Conservation (phyloP, 2,888 invertebrate genomes). For the Zaprionus bogoriensis region DNA sequence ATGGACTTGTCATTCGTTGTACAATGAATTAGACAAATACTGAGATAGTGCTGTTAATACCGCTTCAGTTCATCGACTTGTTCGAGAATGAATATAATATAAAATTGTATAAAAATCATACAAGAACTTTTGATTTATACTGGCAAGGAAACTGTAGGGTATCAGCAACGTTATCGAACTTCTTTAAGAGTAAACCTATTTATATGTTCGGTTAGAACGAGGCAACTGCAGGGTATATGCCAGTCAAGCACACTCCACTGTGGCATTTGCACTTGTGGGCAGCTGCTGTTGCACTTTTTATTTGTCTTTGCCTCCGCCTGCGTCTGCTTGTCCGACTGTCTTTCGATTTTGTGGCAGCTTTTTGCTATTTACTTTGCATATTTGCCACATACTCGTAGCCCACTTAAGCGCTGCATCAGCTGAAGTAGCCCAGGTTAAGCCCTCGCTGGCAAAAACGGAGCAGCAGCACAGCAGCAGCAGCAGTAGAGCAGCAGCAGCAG, state of each 20-base stretch:
- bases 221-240: background rate
- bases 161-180: no score
- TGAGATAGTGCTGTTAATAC: background rate
- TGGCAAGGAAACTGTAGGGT: no score
- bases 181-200: no score
- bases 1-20: no score
- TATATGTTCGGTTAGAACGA: no score
- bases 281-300: slow-evolving; percentile 28
- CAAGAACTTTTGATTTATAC: no score
- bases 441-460: slow-evolving; percentile 26
- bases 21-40: no score
- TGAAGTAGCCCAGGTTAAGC: slow-evolving; percentile 27
- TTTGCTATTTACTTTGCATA: slow-evolving; percentile 58
- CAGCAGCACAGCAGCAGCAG: slow-evolving; percentile 39
- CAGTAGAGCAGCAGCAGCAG: background rate
- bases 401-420: slow-evolving; percentile 35
- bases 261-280: background rate
- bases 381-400: slow-evolving; percentile 25
- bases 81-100: background rate
- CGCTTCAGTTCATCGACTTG: background rate
- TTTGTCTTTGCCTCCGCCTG: background rate
- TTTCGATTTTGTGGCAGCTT: slow-evolving; percentile 45
- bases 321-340: slow-evolving; percentile 20
- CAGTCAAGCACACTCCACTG: background rate
- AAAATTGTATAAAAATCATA: no score